Percentiles rank a stretch among this genome's conserved stretches.
These are phyloP conservation scores for Eupeodes latifasciatus DNA, from an alignment of 2,888 invertebrate species.

Conservation along the genomic window DNA sequence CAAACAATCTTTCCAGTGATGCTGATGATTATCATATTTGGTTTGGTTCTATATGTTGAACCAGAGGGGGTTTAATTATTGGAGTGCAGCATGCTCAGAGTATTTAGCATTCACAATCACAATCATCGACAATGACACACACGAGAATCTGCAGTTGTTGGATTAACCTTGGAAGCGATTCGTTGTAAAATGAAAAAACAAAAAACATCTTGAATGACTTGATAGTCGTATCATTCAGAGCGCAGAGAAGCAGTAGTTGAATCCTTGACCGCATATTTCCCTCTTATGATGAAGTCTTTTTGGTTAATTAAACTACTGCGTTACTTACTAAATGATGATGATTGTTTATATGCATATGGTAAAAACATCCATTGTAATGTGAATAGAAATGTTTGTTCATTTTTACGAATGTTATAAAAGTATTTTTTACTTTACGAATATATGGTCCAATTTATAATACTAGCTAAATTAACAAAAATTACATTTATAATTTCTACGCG, in stretches of 20 bases:
- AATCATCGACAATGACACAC: slow-evolving; percentile 35
- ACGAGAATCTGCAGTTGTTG: slow-evolving; percentile 29
- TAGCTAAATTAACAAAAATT: too few species aligned
- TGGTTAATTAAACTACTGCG: neutral
- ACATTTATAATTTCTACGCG: too few species aligned
- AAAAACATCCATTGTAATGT: neutral
- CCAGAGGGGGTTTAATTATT: slow-evolving; percentile 19
- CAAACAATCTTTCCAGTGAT: slow-evolving; percentile 2
- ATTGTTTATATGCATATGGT: neutral
- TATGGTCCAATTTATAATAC: too few species aligned
- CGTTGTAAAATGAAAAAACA: slow-evolving; percentile 5
- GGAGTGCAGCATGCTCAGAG: neutral
- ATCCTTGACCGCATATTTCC: slow-evolving; percentile 63
- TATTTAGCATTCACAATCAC: slow-evolving; percentile 47
- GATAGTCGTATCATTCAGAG: slow-evolving; percentile 57
- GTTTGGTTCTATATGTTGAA: slow-evolving; percentile 41
- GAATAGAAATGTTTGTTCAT: too few species aligned
- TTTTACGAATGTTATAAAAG: too few species aligned
- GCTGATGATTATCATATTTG: slow-evolving; percentile 54
- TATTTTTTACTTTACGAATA: too few species aligned
- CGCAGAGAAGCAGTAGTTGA: slow-evolving; percentile 41
- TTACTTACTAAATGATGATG: neutral
- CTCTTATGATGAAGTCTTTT: slow-evolving; percentile 5
- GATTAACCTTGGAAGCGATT: slow-evolving; percentile 48
- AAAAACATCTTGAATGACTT: slow-evolving; percentile 37